A percentile compares a stretch with the other conserved stretches of the same genome.
Conservation (phyloP, 2,113 vertebrate species). For the Osmerus mordax region DNA sequence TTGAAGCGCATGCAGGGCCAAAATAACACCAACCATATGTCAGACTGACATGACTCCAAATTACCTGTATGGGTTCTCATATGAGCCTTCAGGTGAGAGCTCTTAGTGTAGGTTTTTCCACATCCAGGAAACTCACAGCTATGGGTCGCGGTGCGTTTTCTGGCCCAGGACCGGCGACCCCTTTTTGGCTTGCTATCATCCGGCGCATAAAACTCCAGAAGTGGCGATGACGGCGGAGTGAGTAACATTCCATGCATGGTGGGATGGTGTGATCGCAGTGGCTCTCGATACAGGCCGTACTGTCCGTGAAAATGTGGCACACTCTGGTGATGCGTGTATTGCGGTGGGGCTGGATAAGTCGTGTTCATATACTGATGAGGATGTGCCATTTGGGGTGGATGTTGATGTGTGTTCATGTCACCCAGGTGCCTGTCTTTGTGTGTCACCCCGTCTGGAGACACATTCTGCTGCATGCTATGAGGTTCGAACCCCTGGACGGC, state of each 20-base stretch:
- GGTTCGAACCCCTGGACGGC: conserved; percentile 53
- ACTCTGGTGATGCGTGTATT: conserved; percentile 64
- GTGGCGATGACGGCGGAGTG: conserved; percentile 84
- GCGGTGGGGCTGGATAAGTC: conserved; percentile 58
- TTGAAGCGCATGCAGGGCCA: too few relatives aligned
- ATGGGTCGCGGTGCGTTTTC: conserved; percentile 87
- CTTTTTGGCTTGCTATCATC: conserved; percentile 83
- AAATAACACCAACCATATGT: too few relatives aligned
- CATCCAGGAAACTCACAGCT: conserved; percentile 89
- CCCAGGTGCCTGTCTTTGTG: conserved; percentile 64
- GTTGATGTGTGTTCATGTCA: conserved; percentile 61
- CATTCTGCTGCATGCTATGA: conserved; percentile 55
- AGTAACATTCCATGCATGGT: conserved; percentile 76
- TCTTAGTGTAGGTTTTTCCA: conserved; percentile 92
- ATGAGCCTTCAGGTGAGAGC: conserved; percentile 90
- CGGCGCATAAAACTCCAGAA: conserved; percentile 79
- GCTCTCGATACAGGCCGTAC: conserved; percentile 75
- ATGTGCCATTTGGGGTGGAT: conserved; percentile 34
- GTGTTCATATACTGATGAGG: conserved; percentile 62
- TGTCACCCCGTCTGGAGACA: conserved; percentile 44
- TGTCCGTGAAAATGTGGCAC: conserved; percentile 78
- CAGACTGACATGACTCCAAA: not conserved
- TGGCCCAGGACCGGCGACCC: conserved; percentile 82
- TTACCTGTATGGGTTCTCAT: conserved; percentile 91
- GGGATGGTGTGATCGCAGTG: conserved; percentile 63